Evolutionary conservation across 2,113 vertebrate genomes (phyloP).

Genomic region (Platichthys stellatus): DNA sequence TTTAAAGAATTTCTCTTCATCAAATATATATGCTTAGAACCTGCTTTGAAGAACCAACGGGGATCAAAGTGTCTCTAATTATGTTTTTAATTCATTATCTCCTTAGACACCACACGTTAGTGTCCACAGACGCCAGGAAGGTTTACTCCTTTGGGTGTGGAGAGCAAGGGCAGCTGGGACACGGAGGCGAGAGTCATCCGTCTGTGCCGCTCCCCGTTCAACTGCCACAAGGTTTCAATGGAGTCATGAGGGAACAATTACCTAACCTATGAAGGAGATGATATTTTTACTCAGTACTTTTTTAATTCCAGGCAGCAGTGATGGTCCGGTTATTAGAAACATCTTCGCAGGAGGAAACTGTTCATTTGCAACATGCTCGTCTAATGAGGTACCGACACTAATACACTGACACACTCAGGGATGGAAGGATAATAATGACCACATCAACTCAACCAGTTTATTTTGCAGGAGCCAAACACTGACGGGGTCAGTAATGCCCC

Average conservation of each 20-base stretch:
- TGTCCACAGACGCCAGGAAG: constrained; percentile 34
- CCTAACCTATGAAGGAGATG: neutral
- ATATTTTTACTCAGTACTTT: neutral
- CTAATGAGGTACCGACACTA: constrained; percentile 48
- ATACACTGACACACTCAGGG: neutral
- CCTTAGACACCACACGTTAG: constrained; percentile 72
- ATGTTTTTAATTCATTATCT: neutral
- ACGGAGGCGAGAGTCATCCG: constrained; percentile 33
- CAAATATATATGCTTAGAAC: no score
- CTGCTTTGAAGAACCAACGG: no score
- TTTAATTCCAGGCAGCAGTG: constrained; percentile 41
- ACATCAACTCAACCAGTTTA: neutral
- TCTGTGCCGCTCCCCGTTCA: constrained; percentile 63
- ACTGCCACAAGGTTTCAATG: constrained; percentile 39
- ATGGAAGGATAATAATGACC: neutral
- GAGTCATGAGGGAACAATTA: neutral
- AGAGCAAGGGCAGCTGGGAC: constrained; percentile 68
- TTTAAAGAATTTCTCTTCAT: neutral
- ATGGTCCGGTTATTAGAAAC: constrained; percentile 13
- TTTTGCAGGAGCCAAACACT: constrained; percentile 30
- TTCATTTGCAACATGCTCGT: constrained; percentile 60
- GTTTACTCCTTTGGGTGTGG: constrained; percentile 75
- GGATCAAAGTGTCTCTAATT: neutral
- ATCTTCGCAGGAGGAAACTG: constrained; percentile 70
- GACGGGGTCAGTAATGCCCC: neutral